These are phyloP conservation scores for Cyprinella venusta DNA, from an alignment of 2,797 vertebrate species.

Conservation along the genomic window DNA sequence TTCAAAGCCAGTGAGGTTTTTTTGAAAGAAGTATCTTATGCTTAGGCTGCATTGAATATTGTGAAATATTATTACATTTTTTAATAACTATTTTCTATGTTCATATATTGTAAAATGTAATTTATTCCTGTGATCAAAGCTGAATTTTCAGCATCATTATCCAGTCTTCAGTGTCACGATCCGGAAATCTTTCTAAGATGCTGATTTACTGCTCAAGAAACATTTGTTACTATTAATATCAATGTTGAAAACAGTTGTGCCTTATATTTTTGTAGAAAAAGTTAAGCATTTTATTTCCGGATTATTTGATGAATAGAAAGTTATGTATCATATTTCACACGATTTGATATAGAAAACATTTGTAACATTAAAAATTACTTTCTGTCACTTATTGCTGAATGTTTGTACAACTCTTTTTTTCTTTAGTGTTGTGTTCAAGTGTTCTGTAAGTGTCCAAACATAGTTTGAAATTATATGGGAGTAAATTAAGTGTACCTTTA, in stretches of 20 bases:
- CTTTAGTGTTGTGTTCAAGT: not conserved
- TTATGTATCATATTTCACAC: no score
- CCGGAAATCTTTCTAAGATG: no score
- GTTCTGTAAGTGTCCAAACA: no score
- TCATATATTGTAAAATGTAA: not conserved
- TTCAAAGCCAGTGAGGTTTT: no score
- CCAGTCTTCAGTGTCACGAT: not conserved
- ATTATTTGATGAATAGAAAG: not conserved
- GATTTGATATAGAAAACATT: not conserved
- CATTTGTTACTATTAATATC: no score
- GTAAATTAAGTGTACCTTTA: not conserved
- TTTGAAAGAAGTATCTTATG: no score
- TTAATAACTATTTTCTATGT: not conserved
- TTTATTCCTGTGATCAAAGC: not conserved
- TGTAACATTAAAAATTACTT: not conserved
- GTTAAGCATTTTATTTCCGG: no score
- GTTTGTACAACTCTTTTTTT: constrained; percentile 1
- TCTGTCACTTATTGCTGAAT: not conserved
- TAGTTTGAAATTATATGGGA: not conserved
- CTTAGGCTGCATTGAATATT: not conserved
- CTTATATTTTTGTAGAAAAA: not conserved
- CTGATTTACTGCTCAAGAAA: no score
- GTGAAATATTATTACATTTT: not conserved
- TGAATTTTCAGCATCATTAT: not conserved
- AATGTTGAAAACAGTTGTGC: not conserved